phyloP scores from a whole-genome alignment of 2,113 vertebrate species.

The Boleophthalmus pectinirostris region DNA sequence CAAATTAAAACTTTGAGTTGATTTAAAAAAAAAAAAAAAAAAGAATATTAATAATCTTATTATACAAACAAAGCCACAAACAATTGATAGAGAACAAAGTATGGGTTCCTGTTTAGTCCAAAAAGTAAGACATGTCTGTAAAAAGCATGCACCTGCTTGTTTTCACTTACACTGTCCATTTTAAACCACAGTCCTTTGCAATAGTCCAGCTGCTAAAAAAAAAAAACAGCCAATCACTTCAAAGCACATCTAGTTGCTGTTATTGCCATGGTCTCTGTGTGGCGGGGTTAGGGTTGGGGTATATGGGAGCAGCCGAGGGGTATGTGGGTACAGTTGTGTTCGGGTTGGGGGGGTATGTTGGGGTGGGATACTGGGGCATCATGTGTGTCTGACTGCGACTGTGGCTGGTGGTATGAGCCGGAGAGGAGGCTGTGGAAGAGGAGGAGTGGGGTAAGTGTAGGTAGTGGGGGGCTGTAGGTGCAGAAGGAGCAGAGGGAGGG shows the following conservation, averaged over 20 bases:
- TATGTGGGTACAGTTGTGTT: slow-evolving; percentile 51
- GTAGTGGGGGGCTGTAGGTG: slow-evolving; percentile 62
- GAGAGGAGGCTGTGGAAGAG: slow-evolving; percentile 40
- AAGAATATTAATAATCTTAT: background rate
- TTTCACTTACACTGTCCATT: background rate
- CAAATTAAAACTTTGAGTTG: background rate
- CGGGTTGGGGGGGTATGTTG: slow-evolving; percentile 57
- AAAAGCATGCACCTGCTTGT: slow-evolving; percentile 23
- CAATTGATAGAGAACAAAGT: background rate
- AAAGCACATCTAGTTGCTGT: background rate
- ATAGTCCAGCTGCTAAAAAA: slow-evolving; percentile 12
- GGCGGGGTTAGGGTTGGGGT: slow-evolving; percentile 62
- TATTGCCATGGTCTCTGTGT: slow-evolving; percentile 73
- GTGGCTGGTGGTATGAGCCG: slow-evolving; percentile 26
- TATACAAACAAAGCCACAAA: background rate
- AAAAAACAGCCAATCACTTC: background rate
- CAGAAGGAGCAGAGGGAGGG: slow-evolving; percentile 61
- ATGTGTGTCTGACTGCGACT: slow-evolving; percentile 41
- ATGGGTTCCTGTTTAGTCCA: slow-evolving; percentile 19
- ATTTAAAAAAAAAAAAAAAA: too few species aligned
- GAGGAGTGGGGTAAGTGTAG: slow-evolving; percentile 58
- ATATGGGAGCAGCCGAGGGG: slow-evolving; percentile 58
- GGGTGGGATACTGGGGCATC: slow-evolving; percentile 56
- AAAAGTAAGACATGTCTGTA: slow-evolving; percentile 24
- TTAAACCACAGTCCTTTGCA: background rate